phyloP scores from a whole-genome alignment of 2,797 vertebrate genomes.

The Neosilurus hyrtlii region DNA sequence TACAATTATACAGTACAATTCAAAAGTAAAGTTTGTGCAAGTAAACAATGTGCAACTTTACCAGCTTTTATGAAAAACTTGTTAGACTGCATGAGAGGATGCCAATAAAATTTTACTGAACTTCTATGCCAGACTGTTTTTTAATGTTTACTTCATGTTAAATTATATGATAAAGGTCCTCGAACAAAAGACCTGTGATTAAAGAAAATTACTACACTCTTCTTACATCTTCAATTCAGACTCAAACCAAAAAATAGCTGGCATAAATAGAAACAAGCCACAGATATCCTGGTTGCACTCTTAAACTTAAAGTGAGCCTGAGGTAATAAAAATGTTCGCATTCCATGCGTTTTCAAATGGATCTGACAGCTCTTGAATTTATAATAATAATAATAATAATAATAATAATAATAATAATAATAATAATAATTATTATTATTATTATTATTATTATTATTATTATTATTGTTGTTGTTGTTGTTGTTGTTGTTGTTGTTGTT shows the following conservation, averaged over 20 bases:
- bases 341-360: not conserved
- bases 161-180: not conserved
- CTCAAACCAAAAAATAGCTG: too few relatives aligned
- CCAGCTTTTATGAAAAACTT: not conserved
- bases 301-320: not conserved
- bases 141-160: not conserved
- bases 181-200: constrained; percentile 5
- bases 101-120: not conserved
- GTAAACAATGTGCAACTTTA: not conserved
- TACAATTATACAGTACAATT: not conserved
- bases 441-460: too few relatives aligned
- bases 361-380: not conserved
- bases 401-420: not conserved
- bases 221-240: not conserved
- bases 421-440: too few relatives aligned
- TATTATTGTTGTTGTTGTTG: too few relatives aligned
- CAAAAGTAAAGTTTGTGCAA: not conserved
- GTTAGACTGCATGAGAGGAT: not conserved
- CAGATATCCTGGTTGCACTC: not conserved
- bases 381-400: not conserved
- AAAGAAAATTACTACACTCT: not conserved
- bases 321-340: not conserved
- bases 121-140: not conserved
- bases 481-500: too few relatives aligned
- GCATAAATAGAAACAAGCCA: not conserved